Evolutionary conservation across 1,140 invertebrate genomes (phyloP), one percentile per base, ranked within the genome.

Genomic region (Fopius arisanus): DNA sequence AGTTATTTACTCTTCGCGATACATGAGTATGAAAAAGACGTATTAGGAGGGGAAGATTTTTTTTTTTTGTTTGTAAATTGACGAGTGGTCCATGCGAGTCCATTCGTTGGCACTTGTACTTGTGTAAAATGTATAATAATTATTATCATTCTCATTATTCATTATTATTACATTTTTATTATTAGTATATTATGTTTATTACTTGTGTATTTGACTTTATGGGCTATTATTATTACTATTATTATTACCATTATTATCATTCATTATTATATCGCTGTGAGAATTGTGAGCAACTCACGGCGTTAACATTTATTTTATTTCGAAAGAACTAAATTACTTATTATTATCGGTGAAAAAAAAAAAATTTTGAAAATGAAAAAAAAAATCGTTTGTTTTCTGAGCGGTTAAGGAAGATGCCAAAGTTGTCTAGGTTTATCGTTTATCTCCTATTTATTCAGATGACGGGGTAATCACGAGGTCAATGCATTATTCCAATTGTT

Each of bases 361-460:
- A 72, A 43, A 63, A 29, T 65, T 12, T 12, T 40, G 7, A 28
- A 65, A 86, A 80, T 84, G 77, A 70, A 79, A 41, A 59, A 59
- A 54, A 68, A 72, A 63, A 59, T 48, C 59, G 67, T 54, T 75
- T 77, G 75, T 83, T 79, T 83, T 84, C 83, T 84, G 81, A 81
- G 78, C 75, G 77, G 70, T 79, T 87, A 84, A 82, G 82, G 82
- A 81, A 84, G 80, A 88, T 87, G 85, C 86, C 86, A 88, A 88
- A 87, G 86, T 87, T 87, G 84, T 88, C 81, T 87, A 88, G 84
- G 84, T 87, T 88, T 86, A 88, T 81, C 79, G 81, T 79, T 78
- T 73, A 10, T 65, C 28, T 16, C 29, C n/a, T 65, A 65, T 31
- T 75, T 69, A 75, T 75, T 77, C 62, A 79, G 72, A 75, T 21